Evolutionary conservation across 2,888 invertebrate genomes (phyloP), one percentile per base, ranked within the genome.

Genomic region (Matsumyia berberina): DNA sequence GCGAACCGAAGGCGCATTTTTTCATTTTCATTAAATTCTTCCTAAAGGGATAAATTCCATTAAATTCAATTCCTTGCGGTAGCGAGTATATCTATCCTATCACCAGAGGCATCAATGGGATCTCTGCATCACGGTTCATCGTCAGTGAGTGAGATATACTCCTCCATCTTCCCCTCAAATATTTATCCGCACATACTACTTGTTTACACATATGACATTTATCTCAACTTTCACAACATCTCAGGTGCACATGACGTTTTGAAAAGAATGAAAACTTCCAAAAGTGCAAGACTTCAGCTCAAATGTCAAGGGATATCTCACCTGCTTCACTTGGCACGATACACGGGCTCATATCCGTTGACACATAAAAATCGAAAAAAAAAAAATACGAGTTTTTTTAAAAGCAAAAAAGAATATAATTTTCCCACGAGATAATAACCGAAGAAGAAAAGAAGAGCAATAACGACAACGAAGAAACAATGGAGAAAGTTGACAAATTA

Each of bases 401-500:
- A 55, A 35, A 55, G 24, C 24, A 24, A 24, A 3, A 24, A 4
- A 24, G 2, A 3, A 24, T 24, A 35, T 35, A 2, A 55, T 33
- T 19, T 35, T 35, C 35, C 35, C 9, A 55, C 35, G 55, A 55
- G 35, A 55, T 55, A 55, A 55, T 55, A 33, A 29, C n/a, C 1
- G 24, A 42, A 8, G 31, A 42, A 11, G 17, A 19, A 35, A 37
- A 37, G 29, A 29, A 35, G 15, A 42, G 12, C 12, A 29, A 15
- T 31, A 51, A 31, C 24, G 5, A 15, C 15, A 7, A 31, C 39
- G 0, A 53, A 31, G 9, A 53, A 37, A 42, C 24, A 55, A 53
- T 53, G 69, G 4, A 44, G 35, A 35, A 24, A 69, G 7, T 35
- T 57, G 69, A 35, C 57, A 69, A 69, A 69, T 69, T 69, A 57